Conservation (phyloP, 1,140 invertebrate genomes). For the Parapsyche elsis region DNA sequence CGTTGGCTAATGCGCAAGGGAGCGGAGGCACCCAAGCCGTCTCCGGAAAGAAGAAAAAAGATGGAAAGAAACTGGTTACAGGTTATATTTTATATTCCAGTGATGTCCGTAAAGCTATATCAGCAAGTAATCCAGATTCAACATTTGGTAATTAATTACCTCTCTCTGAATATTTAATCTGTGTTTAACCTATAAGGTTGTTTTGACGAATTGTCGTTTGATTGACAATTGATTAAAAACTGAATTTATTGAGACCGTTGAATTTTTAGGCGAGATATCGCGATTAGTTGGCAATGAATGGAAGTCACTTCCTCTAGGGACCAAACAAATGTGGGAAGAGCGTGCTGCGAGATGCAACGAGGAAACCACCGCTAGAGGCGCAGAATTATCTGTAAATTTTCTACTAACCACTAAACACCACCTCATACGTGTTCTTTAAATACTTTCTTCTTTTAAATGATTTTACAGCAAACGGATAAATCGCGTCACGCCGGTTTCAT, state of each 20-base stretch:
- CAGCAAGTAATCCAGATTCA: conserved; percentile 89
- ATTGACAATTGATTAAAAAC: conserved; percentile 23
- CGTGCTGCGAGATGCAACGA: conserved; percentile 88
- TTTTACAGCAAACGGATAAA: conserved; percentile 56
- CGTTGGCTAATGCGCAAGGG: conserved; percentile 67
- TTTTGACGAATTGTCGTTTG: not conserved
- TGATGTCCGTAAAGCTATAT: conserved; percentile 91
- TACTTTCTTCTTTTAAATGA: not conserved
- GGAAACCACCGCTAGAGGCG: conserved; percentile 74
- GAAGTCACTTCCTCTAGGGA: conserved; percentile 86
- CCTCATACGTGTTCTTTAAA: too few relatives aligned
- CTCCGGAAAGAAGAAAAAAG: conserved; percentile 74
- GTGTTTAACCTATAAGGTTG: not conserved
- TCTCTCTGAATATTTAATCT: not conserved
- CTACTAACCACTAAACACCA: too few relatives aligned
- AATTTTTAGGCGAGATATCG: conserved; percentile 82
- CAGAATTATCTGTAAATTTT: not conserved
- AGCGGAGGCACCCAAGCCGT: conserved; percentile 52
- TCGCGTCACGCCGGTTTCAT: conserved; percentile 66
- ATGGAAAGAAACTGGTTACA: conserved; percentile 90
- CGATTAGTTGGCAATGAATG: conserved; percentile 97
- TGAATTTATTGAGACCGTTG: not conserved
- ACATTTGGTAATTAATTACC: conserved; percentile 79
- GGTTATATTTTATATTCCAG: conserved; percentile 99
- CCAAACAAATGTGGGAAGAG: conserved; percentile 95